phyloP scores from a whole-genome alignment of 2,888 invertebrate species.

The Smittia aterrima region DNA sequence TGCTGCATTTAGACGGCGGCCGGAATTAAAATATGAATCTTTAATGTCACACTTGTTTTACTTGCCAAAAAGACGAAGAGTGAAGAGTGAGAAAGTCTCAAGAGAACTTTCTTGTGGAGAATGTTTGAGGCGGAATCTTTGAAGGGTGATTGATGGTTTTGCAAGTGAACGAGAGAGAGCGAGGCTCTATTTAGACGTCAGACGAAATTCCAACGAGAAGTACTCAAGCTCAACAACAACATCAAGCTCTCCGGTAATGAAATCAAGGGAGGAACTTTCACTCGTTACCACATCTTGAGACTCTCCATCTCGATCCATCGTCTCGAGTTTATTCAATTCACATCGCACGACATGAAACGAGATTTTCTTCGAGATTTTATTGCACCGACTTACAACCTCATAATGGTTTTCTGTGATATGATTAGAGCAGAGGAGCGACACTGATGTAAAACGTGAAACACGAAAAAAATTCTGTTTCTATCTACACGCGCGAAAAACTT shows the following conservation, averaged over 20 bases:
- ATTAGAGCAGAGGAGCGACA: constrained; percentile 16
- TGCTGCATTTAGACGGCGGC: background rate
- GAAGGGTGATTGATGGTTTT: background rate
- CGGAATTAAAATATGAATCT: constrained; percentile 40
- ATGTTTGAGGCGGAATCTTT: background rate
- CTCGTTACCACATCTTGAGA: no score
- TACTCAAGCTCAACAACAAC: no score
- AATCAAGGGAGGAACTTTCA: no score
- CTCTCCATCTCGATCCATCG: no score
- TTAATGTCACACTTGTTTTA: constrained; percentile 24
- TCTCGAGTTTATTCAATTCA: constrained; percentile 25
- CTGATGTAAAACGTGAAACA: constrained; percentile 21
- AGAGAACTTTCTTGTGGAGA: background rate
- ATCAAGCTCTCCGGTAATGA: no score
- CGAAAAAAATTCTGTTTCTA: background rate
- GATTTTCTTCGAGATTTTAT: background rate
- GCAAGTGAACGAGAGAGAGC: no score
- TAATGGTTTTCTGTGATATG: constrained; percentile 10
- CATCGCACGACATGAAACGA: background rate
- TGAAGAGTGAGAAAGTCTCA: background rate
- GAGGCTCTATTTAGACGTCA: no score
- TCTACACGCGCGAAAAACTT: background rate
- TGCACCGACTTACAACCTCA: constrained; percentile 17
- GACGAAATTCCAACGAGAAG: no score
- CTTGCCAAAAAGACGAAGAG: background rate